A percentile compares a stretch with the other conserved stretches of the same genome.
phyloP scores from a whole-genome alignment of 2,888 invertebrate genomes.

The Agrypnus murinus region DNA sequence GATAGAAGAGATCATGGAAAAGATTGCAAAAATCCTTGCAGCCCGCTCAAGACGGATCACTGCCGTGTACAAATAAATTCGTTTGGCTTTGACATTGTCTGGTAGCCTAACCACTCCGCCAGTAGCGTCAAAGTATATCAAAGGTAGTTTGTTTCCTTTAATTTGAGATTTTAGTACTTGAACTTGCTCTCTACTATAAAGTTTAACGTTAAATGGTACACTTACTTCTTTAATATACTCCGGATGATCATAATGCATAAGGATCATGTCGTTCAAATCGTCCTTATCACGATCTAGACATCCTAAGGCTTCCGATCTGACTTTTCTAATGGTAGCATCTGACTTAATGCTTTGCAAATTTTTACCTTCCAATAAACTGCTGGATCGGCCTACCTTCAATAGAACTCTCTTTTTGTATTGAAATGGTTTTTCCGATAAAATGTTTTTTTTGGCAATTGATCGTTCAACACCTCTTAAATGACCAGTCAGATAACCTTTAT shows the following conservation, averaged over 20 bases:
- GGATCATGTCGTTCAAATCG: conserved; percentile 9
- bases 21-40: too few species aligned
- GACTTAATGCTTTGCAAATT: conserved; percentile 49
- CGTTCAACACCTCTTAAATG: too few species aligned
- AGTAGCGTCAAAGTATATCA: too few species aligned
- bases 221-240: conserved; percentile 53
- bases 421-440: conserved; percentile 9
- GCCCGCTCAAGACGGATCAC: too few species aligned
- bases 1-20: too few species aligned
- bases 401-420: background rate
- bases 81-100: too few species aligned
- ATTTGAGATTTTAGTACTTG: too few species aligned
- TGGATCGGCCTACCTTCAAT: background rate
- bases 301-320: conserved; percentile 45
- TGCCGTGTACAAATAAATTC: too few species aligned
- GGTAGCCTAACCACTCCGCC: too few species aligned
- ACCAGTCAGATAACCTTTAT: too few species aligned
- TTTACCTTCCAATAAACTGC: background rate
- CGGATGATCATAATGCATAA: conserved; percentile 48
- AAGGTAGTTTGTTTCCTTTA: too few species aligned
- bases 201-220: conserved; percentile 51
- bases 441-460: too few species aligned
- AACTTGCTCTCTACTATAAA: conserved; percentile 52
- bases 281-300: background rate
- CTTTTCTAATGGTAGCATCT: conserved; percentile 47